phyloP scores from a whole-genome alignment of 2,113 vertebrate genomes.

The Ciconia maguari region DNA sequence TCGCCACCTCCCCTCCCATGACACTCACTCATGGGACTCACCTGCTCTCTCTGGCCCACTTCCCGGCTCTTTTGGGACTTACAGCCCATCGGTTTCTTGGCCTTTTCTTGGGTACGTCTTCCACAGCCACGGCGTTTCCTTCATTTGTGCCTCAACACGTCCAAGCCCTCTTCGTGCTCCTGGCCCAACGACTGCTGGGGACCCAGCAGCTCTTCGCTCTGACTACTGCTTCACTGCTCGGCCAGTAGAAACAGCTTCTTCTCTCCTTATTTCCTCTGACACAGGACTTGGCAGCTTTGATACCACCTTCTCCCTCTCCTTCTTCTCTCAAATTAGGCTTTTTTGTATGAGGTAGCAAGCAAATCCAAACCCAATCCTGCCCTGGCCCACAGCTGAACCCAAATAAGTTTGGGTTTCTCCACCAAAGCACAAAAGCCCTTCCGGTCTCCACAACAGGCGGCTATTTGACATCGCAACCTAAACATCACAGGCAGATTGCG shows the following conservation, averaged over 20 bases:
- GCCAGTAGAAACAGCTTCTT: not conserved
- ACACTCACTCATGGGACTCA: rapidly evolving
- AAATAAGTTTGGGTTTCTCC: not conserved
- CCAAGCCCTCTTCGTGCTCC: not conserved
- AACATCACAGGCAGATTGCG: rapidly evolving
- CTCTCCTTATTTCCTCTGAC: not conserved
- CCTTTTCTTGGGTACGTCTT: not conserved
- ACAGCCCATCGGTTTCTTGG: not conserved
- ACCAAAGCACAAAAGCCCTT: not conserved
- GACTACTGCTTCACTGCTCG: not conserved
- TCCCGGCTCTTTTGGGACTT: not conserved
- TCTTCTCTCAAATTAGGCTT: not conserved
- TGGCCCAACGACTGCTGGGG: not conserved
- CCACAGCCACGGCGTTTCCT: rapidly evolving
- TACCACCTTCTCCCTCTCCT: not conserved
- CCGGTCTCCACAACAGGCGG: not conserved
- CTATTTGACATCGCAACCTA: not conserved
- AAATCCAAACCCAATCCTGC: not conserved
- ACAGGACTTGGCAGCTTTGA: not conserved
- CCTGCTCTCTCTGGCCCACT: not conserved
- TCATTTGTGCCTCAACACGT: not conserved
- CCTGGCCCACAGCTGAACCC: not conserved
- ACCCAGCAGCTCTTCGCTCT: not conserved
- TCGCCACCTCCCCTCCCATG: rapidly evolving
- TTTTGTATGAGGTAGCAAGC: not conserved